Evolutionary conservation across 2,797 vertebrate genomes (phyloP).

Genomic region (Heliangelus exortis): DNA sequence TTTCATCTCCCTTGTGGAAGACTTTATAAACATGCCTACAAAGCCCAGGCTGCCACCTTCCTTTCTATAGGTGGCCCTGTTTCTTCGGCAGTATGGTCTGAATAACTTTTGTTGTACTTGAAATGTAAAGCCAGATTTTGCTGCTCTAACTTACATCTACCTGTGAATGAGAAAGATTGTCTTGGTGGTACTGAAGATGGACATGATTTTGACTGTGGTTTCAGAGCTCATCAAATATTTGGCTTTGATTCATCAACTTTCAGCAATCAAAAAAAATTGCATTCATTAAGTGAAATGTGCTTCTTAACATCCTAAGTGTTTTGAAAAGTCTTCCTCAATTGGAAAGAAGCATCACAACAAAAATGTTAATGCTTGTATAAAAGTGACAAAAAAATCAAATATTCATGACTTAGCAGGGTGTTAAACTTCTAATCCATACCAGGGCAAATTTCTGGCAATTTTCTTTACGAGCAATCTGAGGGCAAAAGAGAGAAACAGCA

Average conservation of each 20-base stretch:
- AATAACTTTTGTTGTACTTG: not conserved
- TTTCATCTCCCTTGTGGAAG: not conserved
- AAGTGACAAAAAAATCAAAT: constrained; percentile 10
- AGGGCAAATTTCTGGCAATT: not conserved
- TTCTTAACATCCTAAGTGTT: not conserved
- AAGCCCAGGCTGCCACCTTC: not conserved
- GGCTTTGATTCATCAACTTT: not conserved
- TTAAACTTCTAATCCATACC: not conserved
- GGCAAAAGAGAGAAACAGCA: not conserved
- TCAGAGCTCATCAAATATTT: not conserved
- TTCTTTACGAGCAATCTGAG: not conserved
- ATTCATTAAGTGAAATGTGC: not conserved
- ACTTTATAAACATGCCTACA: not conserved
- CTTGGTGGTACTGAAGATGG: not conserved
- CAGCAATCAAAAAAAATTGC: not conserved
- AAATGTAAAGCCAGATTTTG: not conserved
- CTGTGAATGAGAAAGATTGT: not conserved
- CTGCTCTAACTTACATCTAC: not conserved
- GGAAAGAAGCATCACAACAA: not conserved
- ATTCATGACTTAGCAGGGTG: not conserved
- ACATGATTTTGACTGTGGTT: not conserved
- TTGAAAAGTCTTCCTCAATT: not conserved
- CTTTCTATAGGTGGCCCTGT: not conserved
- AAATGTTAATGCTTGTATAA: not conserved
- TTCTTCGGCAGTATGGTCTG: not conserved